phyloP scores from a whole-genome alignment of 2,113 vertebrate genomes.

The Odocoileus virginianus region DNA sequence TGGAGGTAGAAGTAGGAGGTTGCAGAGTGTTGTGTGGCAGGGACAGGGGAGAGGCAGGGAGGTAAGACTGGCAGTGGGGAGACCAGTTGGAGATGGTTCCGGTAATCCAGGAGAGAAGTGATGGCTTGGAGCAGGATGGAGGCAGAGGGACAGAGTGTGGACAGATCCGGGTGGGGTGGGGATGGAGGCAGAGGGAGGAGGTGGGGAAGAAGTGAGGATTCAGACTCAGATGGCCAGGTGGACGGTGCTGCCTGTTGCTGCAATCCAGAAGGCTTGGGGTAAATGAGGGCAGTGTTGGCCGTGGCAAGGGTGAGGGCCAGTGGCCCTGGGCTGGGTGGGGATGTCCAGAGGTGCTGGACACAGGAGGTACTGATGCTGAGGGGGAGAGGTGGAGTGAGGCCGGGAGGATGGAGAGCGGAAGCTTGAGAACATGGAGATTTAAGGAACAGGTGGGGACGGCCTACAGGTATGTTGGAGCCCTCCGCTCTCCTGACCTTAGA shows the following conservation, averaged over 20 bases:
- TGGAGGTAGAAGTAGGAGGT: background rate
- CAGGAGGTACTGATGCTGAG: background rate
- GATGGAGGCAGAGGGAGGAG: background rate
- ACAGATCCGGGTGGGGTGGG: rapidly evolving
- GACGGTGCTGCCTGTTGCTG: no score
- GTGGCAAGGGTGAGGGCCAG: rapidly evolving
- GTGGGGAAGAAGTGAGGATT: background rate
- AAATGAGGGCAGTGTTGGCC: background rate
- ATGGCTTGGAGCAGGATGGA: background rate
- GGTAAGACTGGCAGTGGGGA: background rate
- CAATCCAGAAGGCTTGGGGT: background rate
- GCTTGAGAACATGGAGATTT: no score
- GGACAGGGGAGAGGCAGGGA: background rate
- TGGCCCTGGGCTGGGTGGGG: background rate
- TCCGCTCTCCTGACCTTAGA: background rate
- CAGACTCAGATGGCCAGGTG: background rate
- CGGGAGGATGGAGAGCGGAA: background rate
- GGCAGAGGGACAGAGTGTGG: background rate
- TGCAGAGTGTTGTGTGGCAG: background rate
- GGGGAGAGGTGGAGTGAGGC: background rate
- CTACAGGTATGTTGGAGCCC: background rate
- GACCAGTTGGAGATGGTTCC: background rate
- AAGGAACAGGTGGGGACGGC: background rate
- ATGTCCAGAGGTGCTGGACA: background rate
- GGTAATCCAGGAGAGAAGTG: rapidly evolving